Base-by-base conservation (phyloP, 2,113 vertebrate species). In the Phalacrocorax carbo region DNA sequence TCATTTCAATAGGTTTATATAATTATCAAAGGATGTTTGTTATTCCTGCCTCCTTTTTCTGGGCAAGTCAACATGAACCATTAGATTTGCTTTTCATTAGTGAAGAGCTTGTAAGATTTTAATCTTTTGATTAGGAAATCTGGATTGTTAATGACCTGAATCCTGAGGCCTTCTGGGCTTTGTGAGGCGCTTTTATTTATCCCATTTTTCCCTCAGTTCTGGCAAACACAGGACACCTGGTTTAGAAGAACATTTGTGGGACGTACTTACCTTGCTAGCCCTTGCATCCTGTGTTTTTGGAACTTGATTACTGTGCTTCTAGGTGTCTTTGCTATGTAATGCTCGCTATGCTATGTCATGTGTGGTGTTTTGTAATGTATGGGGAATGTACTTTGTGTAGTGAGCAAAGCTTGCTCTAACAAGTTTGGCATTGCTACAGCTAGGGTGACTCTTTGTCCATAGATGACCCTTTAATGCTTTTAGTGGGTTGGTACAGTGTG, bases 51-150 rank as follows among this genome's bases (percentile, higher is more conserved):
- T 87, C 11, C 27, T 71, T 92, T 77, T 86, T 17, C 51, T 79
- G 14, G 57, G 40, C n/a, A 69, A 73, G 15, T 65, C 42, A 25
- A 55, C 87, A 57, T 20, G 32, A 88, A 60, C 61, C 71, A 51
- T 69, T 95, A 5, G 7, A 38, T 66, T 78, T 71, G 19, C 36
- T 86, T 70, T 79, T 78, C 60, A 60, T 95, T 89, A 69, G 51
- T 52, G 86, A 70, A 64, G 69, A 94, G 57, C 49, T 91, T 94
- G 93, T 92, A 95, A 92, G 78, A 85, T 90, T 36, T 58, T 98
- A 85, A 93, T 97, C 90, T 96, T 94, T 49, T 87, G 58, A 57
- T 88, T 86, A 93, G 83, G 80, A 86, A 93, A 91, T 94, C 75
- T 89, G 65, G 76, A 54, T 94, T 94, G 91, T 76, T 88, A 75